Base-by-base conservation (phyloP, 2,888 invertebrate species). In the Mellilla xanthometata region DNA sequence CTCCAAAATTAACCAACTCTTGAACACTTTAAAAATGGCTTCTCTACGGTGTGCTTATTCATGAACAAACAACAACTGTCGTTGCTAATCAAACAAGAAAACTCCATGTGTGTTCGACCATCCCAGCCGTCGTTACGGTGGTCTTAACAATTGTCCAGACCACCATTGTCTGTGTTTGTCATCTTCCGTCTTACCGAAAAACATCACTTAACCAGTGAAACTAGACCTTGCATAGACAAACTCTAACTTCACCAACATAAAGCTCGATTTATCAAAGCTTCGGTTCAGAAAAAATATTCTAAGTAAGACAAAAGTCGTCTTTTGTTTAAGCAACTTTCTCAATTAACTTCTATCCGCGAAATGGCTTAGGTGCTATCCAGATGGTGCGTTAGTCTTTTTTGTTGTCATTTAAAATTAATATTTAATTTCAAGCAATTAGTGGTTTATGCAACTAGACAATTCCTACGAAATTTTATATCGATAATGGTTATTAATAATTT, bases 301-400 rank as follows among this genome's bases (percentile, higher is more conserved):
- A 3, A 19, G 15, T 19, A 19, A 62, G 12, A 6, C 38, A 67
- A 68, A 67, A 71, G 61, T 38, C 60, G 56, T 60, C 76, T 76
- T 79, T 80, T 81, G 82, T 85, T 82, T 79, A 74, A 66, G 69
- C 56, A 74, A 76, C 85, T 85, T 85, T 86, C 85, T 76, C 81
- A 85, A 84, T 84, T 85, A 85, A 74, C 77, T 71, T 49, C 60
- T 61, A 53, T 58, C 67, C 65, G 81, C 71, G 72, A 76, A 74
- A 58, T 28, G 28, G 10, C 39, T 19, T 19, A 19, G 15, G 6
- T 5, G 24, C 19, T 19, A 4, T n/a, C 7, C n/a, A 24, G 7
- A 8, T n/a, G 7, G 3, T 24, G 24, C 8, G 8, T 24, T 24
- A 24, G 6, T 19, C 3, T 19, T 19, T 19, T 19, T 19, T 3